Percentiles rank a stretch among this genome's conserved stretches.
phyloP scores from a whole-genome alignment of 1,140 invertebrate species.

The Geopemphigus sp. region DNA sequence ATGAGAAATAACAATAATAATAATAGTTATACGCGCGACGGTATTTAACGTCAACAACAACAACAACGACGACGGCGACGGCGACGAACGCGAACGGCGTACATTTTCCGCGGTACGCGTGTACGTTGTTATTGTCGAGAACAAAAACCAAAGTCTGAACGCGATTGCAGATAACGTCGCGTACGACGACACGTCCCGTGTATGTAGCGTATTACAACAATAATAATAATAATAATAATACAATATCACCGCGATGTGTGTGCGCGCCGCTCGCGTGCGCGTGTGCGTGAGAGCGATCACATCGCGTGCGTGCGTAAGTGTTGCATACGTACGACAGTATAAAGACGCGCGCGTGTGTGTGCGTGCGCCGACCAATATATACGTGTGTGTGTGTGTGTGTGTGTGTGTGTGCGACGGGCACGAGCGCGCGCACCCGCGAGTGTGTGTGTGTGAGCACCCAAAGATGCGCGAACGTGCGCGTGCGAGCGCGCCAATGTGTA shows the following conservation, averaged over 20 bases:
- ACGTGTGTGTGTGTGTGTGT: not conserved
- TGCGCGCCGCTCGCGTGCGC: not conserved
- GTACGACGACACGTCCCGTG: too few species aligned
- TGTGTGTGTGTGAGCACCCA: not conserved
- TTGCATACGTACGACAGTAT: not conserved
- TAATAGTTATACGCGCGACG: not conserved
- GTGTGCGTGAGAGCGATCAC: not conserved
- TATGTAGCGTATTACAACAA: too few species aligned
- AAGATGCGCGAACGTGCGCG: too few species aligned
- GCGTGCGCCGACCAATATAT: too few species aligned
- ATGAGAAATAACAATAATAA: too few species aligned
- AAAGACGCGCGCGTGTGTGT: not conserved
- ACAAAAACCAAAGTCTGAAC: not conserved
- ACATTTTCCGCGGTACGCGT: too few species aligned
- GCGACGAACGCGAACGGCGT: too few species aligned
- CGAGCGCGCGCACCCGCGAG: not conserved
- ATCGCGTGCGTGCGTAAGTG: not conserved
- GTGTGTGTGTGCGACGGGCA: not conserved
- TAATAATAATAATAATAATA: too few species aligned
- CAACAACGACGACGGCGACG: too few species aligned
- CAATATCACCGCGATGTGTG: too few species aligned
- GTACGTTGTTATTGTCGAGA: not conserved
- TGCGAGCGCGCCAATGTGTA: too few species aligned
- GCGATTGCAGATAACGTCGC: slow-evolving; percentile 31
- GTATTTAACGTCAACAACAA: not conserved